Evolutionary conservation across 1,140 invertebrate species (phyloP).

Genomic region (Ladona fulva): DNA sequence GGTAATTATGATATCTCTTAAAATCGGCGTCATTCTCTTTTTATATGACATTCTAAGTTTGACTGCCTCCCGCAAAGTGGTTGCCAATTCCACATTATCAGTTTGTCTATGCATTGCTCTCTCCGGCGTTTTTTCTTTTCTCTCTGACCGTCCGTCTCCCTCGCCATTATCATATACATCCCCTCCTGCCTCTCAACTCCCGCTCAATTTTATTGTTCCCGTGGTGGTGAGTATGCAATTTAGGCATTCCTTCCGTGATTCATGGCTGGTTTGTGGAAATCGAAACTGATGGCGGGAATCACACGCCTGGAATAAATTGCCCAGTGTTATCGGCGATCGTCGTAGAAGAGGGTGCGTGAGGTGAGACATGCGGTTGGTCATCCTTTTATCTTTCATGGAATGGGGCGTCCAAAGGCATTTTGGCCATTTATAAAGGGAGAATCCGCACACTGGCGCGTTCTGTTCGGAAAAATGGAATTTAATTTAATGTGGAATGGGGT

Average conservation of each 20-base stretch:
- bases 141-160: not conserved
- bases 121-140: not conserved
- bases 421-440: not conserved
- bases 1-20: too few relatives aligned
- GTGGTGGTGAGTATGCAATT: not conserved
- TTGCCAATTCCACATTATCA: too few relatives aligned
- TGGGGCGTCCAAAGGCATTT: not conserved
- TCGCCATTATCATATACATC: not conserved
- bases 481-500: not conserved
- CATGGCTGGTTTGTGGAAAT: not conserved
- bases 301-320: not conserved
- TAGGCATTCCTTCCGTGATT: not conserved
- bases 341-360: not conserved
- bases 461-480: not conserved
- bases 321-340: not conserved
- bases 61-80: too few relatives aligned
- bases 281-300: not conserved
- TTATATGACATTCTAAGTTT: too few relatives aligned
- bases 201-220: not conserved
- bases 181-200: not conserved
- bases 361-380: not conserved
- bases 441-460: not conserved
- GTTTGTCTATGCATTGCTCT: not conserved
- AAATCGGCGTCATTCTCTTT: too few relatives aligned
- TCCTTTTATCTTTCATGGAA: not conserved